Conservation (phyloP, 2,888 invertebrate genomes). For the Cheilosia grossa region DNA sequence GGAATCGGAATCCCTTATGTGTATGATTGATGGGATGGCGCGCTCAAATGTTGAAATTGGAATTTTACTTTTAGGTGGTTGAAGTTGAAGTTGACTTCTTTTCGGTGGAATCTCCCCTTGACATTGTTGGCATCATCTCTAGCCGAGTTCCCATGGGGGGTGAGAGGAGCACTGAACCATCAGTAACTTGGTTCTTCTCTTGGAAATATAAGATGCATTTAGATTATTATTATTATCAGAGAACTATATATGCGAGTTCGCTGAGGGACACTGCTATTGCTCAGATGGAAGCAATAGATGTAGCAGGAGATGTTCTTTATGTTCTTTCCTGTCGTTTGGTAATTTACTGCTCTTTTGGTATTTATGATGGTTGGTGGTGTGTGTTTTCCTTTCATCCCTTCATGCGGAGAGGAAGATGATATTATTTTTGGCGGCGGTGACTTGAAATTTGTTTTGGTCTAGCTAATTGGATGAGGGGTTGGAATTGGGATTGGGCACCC, state of each 20-base stretch:
- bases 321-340: constrained; percentile 68
- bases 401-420: constrained; percentile 19
- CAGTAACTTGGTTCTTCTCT: constrained; percentile 11
- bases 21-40: constrained; percentile 68
- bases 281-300: constrained; percentile 43
- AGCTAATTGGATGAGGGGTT: constrained; percentile 72
- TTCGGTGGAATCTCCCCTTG: constrained; percentile 21
- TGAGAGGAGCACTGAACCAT: constrained; percentile 31
- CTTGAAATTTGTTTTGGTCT: constrained; percentile 71
- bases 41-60: constrained; percentile 40
- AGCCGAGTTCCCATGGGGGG: constrained; percentile 65
- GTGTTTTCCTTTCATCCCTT: constrained; percentile 13
- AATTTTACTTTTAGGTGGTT: constrained; percentile 18
- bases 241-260: not conserved
- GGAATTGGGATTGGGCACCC: constrained; percentile 22
- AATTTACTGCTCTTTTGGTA: constrained; percentile 72
- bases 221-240: constrained; percentile 73
- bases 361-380: constrained; percentile 48
- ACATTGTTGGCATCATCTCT: constrained; percentile 54
- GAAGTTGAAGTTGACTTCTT: constrained; percentile 17
- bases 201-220: constrained; percentile 59
- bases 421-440: constrained; percentile 57
- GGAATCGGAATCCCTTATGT: constrained; percentile 55
- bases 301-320: constrained; percentile 67
- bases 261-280: constrained; percentile 31